Conservation (phyloP, 2,888 invertebrate species). For the Dioctria linearis region DNA sequence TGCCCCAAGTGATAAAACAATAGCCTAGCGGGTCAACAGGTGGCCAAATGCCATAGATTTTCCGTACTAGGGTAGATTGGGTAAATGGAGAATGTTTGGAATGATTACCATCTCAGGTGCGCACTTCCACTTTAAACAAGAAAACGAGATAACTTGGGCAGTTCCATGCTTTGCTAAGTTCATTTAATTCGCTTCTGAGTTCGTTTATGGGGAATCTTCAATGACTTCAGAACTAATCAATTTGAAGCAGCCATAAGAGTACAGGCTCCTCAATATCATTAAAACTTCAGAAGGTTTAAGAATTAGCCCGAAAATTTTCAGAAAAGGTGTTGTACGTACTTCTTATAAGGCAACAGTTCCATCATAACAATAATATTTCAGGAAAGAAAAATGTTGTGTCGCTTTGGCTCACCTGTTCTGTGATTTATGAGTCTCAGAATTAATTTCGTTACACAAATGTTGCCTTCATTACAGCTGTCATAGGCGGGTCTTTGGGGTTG, state of each 20-base stretch:
- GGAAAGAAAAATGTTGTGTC: not conserved
- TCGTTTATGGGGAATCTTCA: not conserved
- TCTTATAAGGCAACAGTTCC: not conserved
- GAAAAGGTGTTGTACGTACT: not conserved
- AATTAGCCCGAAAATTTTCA: not conserved
- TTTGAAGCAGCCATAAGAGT: not conserved
- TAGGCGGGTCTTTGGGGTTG: constrained; percentile 20
- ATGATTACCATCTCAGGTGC: not conserved
- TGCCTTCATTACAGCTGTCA: constrained; percentile 47
- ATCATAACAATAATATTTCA: constrained; percentile 37
- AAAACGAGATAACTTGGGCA: not conserved
- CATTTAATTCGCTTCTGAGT: not conserved
- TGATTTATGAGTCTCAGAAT: constrained; percentile 46
- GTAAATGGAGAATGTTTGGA: not conserved
- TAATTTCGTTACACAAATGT: constrained; percentile 51
- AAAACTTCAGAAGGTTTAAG: not conserved
- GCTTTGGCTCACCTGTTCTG: constrained; percentile 29
- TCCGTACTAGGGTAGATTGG: constrained; percentile 6
- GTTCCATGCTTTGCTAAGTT: not conserved
- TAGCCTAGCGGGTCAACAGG: constrained; percentile 35
- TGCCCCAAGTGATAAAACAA: constrained; percentile 40
- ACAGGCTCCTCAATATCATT: not conserved
- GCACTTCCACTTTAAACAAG: not conserved
- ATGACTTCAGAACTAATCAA: not conserved
- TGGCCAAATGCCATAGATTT: constrained; percentile 20